These are phyloP conservation scores for Eunapius fragilis DNA, from an alignment of 37 sponge, comb jelly and placozoan genomes.

Conservation along the genomic window DNA sequence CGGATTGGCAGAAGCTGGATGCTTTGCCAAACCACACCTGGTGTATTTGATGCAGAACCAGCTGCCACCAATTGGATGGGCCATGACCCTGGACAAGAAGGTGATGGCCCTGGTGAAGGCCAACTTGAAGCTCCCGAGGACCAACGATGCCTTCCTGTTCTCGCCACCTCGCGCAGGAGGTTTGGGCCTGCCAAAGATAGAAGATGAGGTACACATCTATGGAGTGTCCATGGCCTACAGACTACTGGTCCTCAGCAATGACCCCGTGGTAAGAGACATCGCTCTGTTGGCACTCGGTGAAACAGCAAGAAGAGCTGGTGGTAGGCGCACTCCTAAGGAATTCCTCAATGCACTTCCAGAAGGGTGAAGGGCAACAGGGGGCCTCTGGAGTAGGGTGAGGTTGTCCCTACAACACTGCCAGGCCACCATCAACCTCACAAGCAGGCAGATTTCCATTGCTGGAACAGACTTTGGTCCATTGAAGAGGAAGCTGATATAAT, in stretches of 20 bases:
- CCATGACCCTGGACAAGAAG: no score
- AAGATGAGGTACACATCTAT: constrained; percentile 3
- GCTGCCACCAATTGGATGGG: no score
- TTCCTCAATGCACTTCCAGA: background rate
- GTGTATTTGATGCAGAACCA: no score
- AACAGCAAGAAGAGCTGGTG: background rate
- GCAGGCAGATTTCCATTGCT: no score
- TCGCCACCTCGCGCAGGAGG: background rate
- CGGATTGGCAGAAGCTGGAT: no score
- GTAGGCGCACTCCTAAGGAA: background rate
- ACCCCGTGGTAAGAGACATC: background rate
- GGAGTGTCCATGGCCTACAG: background rate
- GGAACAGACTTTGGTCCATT: no score
- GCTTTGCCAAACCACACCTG: no score
- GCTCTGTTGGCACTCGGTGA: background rate
- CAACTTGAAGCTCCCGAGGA: no score
- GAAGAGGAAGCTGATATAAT: background rate
- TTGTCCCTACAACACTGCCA: background rate
- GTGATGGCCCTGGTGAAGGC: no score
- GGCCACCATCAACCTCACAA: no score
- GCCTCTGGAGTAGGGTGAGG: background rate
- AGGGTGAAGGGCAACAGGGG: background rate
- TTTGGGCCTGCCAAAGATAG: constrained; percentile 6
- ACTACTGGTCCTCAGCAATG: background rate
- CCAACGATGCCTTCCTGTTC: background rate